These are phyloP conservation scores for Gouania willdenowi DNA, from an alignment of 2,797 vertebrate genomes.

Conservation along the genomic window DNA sequence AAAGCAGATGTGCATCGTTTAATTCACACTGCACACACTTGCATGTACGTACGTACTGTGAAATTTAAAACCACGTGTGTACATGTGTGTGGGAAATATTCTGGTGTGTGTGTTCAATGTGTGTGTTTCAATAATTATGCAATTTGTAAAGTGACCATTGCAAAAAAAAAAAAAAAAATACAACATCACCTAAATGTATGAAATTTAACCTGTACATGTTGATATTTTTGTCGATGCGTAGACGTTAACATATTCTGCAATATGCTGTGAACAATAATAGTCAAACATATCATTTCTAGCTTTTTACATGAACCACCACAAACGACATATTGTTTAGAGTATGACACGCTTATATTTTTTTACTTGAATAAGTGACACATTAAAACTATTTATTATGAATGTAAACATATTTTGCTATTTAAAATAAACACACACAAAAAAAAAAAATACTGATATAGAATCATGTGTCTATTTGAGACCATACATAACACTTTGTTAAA, in stretches of 20 bases:
- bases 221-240: conserved; percentile 50
- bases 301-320: conserved; percentile 61
- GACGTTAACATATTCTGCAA: conserved; percentile 43
- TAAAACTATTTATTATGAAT: conserved; percentile 65
- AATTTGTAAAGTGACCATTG: conserved; percentile 66
- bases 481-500: conserved; percentile 47
- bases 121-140: conserved; percentile 71
- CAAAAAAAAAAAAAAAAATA: conserved; percentile 50
- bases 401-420: conserved; percentile 59
- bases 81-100: conserved; percentile 42
- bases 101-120: conserved; percentile 46
- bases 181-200: conserved; percentile 32
- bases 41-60: conserved; percentile 62
- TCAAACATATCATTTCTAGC: conserved; percentile 68
- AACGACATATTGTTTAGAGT: conserved; percentile 60
- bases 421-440: conserved; percentile 10
- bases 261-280: conserved; percentile 57
- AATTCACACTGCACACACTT: conserved; percentile 36
- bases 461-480: conserved; percentile 31
- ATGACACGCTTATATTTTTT: conserved; percentile 72
- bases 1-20: conserved; percentile 10
- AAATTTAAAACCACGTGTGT: conserved; percentile 42
- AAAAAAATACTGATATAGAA: conserved; percentile 19
- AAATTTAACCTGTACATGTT: conserved; percentile 59
- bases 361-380: conserved; percentile 58